A percentile compares a stretch with the other conserved stretches of the same genome.
These are phyloP conservation scores for Chunga burmeisteri DNA, from an alignment of 2,113 vertebrate genomes.

Conservation along the genomic window DNA sequence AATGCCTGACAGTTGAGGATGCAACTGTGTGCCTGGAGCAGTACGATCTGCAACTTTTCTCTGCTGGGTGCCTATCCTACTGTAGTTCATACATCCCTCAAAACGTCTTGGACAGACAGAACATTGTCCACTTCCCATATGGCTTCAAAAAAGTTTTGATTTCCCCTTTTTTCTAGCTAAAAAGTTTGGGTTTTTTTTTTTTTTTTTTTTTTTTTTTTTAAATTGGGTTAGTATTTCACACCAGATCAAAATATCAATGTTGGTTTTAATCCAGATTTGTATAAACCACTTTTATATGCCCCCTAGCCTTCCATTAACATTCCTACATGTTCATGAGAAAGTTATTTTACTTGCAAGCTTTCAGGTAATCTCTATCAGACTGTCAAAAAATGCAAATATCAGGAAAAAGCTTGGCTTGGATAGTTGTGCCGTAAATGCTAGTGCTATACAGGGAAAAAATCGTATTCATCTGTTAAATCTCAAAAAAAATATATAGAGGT, in stretches of 20 bases:
- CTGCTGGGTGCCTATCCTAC: neutral
- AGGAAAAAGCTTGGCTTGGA: neutral
- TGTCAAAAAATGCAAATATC: neutral
- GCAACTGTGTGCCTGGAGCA: neutral
- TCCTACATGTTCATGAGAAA: neutral
- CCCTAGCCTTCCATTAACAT: neutral
- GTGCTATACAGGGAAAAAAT: neutral
- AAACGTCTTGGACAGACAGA: neutral
- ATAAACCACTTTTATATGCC: neutral
- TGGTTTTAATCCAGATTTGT: neutral
- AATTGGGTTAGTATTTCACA: neutral
- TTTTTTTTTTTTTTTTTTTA: neutral
- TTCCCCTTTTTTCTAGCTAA: neutral
- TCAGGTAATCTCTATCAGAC: neutral
- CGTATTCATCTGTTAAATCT: neutral
- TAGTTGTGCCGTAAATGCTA: neutral
- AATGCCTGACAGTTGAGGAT: neutral
- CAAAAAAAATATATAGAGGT: neutral
- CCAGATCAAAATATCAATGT: neutral
- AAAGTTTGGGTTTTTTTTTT: fast-evolving
- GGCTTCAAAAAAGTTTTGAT: neutral
- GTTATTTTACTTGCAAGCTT: neutral
- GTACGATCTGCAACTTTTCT: neutral
- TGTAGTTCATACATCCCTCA: neutral
- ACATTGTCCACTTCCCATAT: fast-evolving